Evolutionary conservation across 2,113 vertebrate species (phyloP).

Genomic region (Formicarius rufipectus): DNA sequence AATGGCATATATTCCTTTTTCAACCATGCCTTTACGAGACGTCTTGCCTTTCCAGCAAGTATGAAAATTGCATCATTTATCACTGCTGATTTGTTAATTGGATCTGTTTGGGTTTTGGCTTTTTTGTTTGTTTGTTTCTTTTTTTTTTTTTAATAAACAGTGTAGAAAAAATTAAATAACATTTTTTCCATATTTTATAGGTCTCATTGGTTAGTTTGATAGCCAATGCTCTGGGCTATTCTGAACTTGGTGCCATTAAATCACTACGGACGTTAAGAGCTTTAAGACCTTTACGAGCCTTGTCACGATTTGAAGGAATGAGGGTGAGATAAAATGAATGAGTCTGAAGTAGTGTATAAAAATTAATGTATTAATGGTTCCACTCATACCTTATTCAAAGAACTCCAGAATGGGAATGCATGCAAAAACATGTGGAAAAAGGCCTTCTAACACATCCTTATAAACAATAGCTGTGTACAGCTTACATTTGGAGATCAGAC

Average conservation of each 20-base stretch:
- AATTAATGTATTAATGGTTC: neutral
- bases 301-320: constrained; percentile 99
- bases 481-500: neutral
- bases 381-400: neutral
- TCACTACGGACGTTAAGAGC: constrained; percentile 94
- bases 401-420: neutral
- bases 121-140: no score
- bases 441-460: neutral
- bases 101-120: no score
- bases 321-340: constrained; percentile 84
- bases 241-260: constrained; percentile 92
- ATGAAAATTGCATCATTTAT: neutral
- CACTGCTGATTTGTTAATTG: neutral
- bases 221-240: constrained; percentile 87
- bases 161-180: neutral
- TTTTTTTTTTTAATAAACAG: neutral
- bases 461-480: neutral
- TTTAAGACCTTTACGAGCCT: constrained; percentile 93
- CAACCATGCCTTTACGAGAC: neutral
- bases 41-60: neutral
- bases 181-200: constrained; percentile 66
- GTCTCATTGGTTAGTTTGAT: constrained; percentile 93
- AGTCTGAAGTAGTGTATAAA: constrained; percentile 4
- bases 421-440: neutral
- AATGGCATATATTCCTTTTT: neutral